Conservation (phyloP, 2,113 vertebrate species). For the Apodemus sylvaticus region DNA sequence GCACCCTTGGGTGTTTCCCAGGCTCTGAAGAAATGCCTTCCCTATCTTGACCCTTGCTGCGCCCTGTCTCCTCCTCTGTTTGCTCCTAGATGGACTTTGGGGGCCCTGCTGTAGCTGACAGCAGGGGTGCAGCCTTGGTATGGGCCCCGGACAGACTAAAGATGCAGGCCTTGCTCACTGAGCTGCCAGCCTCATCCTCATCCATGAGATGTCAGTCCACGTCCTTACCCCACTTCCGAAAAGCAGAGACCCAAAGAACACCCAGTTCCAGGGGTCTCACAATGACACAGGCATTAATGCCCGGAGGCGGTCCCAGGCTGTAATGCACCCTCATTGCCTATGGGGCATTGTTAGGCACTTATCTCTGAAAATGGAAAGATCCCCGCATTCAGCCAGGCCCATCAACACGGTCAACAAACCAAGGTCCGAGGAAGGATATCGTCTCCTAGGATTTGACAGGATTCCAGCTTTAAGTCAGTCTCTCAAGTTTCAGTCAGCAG, state of each 20-base stretch:
- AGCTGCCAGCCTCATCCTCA: neutral
- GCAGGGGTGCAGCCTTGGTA: neutral
- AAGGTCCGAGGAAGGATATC: neutral
- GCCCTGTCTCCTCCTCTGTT: neutral
- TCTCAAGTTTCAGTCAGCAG: neutral
- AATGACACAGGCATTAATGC: neutral
- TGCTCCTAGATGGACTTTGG: neutral
- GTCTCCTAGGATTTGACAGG: neutral
- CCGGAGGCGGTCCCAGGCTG: neutral
- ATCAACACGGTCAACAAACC: neutral
- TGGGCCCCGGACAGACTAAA: neutral
- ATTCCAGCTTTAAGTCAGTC: neutral
- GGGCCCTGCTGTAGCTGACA: neutral
- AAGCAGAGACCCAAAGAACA: neutral
- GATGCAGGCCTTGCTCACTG: neutral
- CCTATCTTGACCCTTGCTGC: neutral
- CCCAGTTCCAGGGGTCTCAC: neutral
- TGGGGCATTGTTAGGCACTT: neutral
- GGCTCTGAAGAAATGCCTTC: neutral
- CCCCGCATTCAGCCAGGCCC: neutral
- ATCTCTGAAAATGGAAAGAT: neutral
- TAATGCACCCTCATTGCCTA: neutral
- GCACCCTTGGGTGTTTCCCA: neutral
- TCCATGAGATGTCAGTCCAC: neutral
- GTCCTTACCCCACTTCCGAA: neutral